Evolutionary conservation across 1,140 invertebrate genomes (phyloP).

Genomic region (Holcopasites calliopsidis): DNA sequence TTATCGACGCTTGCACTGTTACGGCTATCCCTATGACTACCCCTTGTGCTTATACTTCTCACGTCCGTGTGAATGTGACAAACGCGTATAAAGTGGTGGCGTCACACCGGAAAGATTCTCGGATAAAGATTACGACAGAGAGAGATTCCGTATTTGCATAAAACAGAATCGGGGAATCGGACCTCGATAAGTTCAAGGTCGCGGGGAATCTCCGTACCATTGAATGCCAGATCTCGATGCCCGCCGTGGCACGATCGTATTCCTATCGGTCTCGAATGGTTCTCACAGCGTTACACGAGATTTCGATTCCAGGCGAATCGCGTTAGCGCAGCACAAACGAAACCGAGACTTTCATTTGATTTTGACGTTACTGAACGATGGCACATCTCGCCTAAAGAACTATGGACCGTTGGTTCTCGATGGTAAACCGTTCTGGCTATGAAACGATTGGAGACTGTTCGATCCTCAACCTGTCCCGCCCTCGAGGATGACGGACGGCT

Average conservation of each 20-base stretch:
- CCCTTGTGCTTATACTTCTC: too few relatives aligned
- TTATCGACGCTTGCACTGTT: too few relatives aligned
- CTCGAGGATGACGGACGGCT: too few relatives aligned
- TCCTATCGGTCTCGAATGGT: neutral
- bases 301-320: neutral
- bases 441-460: neutral
- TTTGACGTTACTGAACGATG: neutral
- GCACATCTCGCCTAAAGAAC: neutral
- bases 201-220: neutral
- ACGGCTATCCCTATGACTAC: too few relatives aligned
- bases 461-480: too few relatives aligned
- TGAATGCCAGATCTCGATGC: too few relatives aligned
- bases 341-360: constrained; percentile 3
- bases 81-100: too few relatives aligned
- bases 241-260: too few relatives aligned
- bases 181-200: constrained; percentile 17
- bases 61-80: too few relatives aligned
- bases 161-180: neutral
- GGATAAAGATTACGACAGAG: neutral
- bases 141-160: constrained; percentile 4
- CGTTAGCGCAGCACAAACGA: neutral
- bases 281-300: neutral
- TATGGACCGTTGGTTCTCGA: neutral
- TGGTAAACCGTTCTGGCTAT: neutral
- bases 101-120: too few relatives aligned